Conservation (phyloP, 1,140 invertebrate genomes). For the Oncopodura yosiiana region DNA sequence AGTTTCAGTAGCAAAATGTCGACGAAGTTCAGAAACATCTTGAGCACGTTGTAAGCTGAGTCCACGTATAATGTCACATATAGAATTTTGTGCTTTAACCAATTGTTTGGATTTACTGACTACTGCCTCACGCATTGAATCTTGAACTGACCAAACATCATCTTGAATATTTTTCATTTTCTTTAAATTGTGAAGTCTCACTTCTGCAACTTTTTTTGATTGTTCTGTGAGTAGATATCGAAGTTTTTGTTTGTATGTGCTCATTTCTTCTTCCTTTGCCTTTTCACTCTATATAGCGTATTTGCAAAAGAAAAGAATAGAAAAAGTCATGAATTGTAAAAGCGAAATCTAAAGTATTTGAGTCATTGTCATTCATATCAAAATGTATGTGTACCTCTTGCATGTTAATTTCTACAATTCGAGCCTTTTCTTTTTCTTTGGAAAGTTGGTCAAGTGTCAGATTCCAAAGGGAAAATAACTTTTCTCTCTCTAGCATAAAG, state of each 20-base stretch:
- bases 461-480: conserved; percentile 89
- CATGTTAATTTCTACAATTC: conserved; percentile 42
- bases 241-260: conserved; percentile 83
- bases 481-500: conserved; percentile 89
- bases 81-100: conserved; percentile 59
- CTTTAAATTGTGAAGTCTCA: conserved; percentile 26
- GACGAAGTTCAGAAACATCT: conserved; percentile 10
- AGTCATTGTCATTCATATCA: not conserved
- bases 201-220: conserved; percentile 66
- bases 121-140: conserved; percentile 46
- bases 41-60: conserved; percentile 11
- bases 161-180: conserved; percentile 28
- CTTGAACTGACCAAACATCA: conserved; percentile 23
- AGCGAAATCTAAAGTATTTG: not conserved
- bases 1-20: conserved; percentile 14
- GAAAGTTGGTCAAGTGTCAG: conserved; percentile 67
- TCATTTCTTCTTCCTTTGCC: conserved; percentile 73
- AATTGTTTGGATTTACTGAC: conserved; percentile 63
- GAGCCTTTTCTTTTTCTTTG: conserved; percentile 60
- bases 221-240: conserved; percentile 87
- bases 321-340: not conserved
- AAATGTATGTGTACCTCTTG: conserved; percentile 6
- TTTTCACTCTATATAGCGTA: conserved; percentile 64
- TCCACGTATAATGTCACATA: conserved; percentile 50
- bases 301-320: not conserved